Conservation (phyloP, 1,140 invertebrate species). For the Drosophila varians region DNA sequence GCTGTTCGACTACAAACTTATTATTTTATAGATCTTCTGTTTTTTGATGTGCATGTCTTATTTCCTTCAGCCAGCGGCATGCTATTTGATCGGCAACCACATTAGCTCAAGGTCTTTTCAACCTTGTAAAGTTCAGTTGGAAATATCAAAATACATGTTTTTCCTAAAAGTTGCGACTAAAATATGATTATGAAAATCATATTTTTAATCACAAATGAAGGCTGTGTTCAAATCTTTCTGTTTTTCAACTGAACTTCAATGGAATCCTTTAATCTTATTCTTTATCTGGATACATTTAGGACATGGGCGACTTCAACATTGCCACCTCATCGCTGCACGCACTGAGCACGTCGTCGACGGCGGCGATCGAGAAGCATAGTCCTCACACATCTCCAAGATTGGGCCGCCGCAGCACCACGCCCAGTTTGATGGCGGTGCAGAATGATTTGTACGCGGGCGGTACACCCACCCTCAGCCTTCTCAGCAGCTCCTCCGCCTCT, state of each 20-base stretch:
- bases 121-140: constrained; percentile 29
- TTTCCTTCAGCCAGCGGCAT: constrained; percentile 43
- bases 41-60: constrained; percentile 35
- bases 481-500: constrained; percentile 46
- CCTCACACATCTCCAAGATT: constrained; percentile 81
- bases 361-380: constrained; percentile 79
- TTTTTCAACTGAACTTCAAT: constrained; percentile 4
- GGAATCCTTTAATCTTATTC: constrained; percentile 22
- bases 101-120: constrained; percentile 5
- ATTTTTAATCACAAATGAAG: not conserved
- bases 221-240: not conserved
- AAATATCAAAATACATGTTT: not conserved
- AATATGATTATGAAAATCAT: too few species aligned
- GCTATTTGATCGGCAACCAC: constrained; percentile 25
- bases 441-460: constrained; percentile 80
- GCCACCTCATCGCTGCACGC: constrained; percentile 86
- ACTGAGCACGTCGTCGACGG: constrained; percentile 79
- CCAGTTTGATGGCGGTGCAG: constrained; percentile 79
- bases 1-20: constrained; percentile 20
- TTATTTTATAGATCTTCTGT: constrained; percentile 41
- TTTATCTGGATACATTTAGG: constrained; percentile 77
- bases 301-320: constrained; percentile 86
- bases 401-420: constrained; percentile 77
- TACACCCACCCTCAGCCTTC: constrained; percentile 48
- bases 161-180: not conserved